Evolutionary conservation across 1,140 invertebrate genomes (phyloP), one percentile per base, ranked within the genome.

Genomic region (Trinorchestia longiramus): DNA sequence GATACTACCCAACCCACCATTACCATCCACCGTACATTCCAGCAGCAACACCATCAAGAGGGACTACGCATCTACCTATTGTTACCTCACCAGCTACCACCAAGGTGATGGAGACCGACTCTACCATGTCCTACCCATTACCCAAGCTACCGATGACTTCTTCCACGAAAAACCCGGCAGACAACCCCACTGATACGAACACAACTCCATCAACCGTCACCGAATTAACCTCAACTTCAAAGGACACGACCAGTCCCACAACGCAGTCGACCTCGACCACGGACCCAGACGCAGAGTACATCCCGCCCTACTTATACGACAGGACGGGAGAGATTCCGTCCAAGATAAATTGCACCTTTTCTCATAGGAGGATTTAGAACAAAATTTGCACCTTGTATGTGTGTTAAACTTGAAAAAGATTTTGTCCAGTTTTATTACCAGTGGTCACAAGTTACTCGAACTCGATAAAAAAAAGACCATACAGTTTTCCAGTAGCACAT

Each of bases 301-400:
- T 91, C 15, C 88, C 88, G 43, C 88, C 88, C 4, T 91, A 91
- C 88, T 44, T 91, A 15, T 91, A 91, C 41, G 88, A 91, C 41
- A 91, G 88, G 41, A 91, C 88, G 43, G 88, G 88, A 42, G 88
- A 91, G 28, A 42, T 43, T 0, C 88, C 88, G 11, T 77, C 62
- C 28, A 77, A 28, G 36, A 77, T 77, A 23, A 77, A 77, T 77
- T 77, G 62, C 28, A 77, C 62, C 28, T 77, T 77, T 77, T 77
- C 15, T 15, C 62, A 36, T 36, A 3, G 28, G 62, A 77, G 62
- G 62, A 19, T 23, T 11, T 77, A 77, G 28, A 36, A 11, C 11
- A 11, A 1, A 36, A 77, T 77, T 77, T 77, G 11, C 28, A 53
- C 6, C 47, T 53, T 53, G 47, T 6, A 53, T 53, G 47, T 53